A percentile compares a stretch with the other conserved stretches of the same genome.
Evolutionary conservation across 2,113 vertebrate genomes (phyloP).

Genomic region (Caranx ignobilis): DNA sequence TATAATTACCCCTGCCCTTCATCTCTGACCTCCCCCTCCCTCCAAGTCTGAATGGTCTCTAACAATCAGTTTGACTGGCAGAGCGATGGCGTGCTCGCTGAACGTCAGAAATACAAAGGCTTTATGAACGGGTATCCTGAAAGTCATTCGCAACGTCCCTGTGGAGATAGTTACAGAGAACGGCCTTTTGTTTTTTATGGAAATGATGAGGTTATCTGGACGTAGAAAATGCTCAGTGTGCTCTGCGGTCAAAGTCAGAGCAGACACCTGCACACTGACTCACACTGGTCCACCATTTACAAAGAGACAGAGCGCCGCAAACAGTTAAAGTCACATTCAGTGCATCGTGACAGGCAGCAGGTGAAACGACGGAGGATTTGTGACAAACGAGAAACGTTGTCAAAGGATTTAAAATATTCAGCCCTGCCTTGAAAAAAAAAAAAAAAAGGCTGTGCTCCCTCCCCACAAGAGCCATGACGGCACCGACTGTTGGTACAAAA

Average conservation of each 20-base stretch:
- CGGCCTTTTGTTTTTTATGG: not conserved
- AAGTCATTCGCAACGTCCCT: conserved; percentile 10
- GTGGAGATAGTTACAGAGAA: not conserved
- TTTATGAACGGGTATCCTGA: conserved; percentile 16
- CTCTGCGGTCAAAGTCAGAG: not conserved
- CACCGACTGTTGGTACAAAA: no score
- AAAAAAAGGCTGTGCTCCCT: no score
- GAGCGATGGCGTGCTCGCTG: not conserved
- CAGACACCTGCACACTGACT: not conserved
- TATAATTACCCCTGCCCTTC: conserved; percentile 54
- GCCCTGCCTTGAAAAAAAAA: no score
- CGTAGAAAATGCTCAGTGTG: not conserved
- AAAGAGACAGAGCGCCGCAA: no score
- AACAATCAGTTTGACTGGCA: conserved; percentile 62
- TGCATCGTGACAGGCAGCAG: no score
- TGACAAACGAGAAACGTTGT: no score
- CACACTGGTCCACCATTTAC: no score
- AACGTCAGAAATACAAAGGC: conserved; percentile 27
- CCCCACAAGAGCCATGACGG: no score
- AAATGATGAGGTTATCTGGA: not conserved
- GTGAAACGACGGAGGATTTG: no score
- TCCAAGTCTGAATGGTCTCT: conserved; percentile 17
- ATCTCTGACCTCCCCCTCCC: conserved; percentile 35
- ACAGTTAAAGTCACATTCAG: no score
- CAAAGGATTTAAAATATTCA: no score